Conservation (phyloP, 2,797 vertebrate species). For the Sebastes iracundus region DNA sequence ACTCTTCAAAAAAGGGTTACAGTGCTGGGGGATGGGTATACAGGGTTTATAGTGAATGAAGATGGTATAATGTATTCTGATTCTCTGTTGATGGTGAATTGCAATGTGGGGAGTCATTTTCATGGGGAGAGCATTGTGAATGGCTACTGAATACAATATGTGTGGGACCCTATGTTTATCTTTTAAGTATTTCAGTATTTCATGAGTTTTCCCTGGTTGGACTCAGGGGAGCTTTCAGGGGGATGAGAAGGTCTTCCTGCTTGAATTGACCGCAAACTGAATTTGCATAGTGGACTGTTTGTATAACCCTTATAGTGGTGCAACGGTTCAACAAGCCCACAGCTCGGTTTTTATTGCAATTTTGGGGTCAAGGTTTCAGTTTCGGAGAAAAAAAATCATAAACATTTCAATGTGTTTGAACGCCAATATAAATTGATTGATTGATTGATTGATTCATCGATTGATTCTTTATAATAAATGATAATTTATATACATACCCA, state of each 20-base stretch:
- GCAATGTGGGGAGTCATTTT: conserved; percentile 15
- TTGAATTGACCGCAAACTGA: neutral
- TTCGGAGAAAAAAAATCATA: no score
- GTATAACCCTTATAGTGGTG: no score
- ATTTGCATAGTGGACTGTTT: neutral
- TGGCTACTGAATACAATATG: conserved; percentile 32
- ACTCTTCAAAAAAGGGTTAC: neutral
- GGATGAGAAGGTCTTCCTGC: neutral
- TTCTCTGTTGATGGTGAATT: conserved; percentile 11
- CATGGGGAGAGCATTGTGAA: neutral
- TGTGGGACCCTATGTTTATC: conserved; percentile 10
- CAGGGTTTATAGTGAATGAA: neutral
- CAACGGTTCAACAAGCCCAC: no score
- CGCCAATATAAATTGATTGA: no score
- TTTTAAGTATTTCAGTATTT: conserved; percentile 4
- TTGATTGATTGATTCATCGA: no score
- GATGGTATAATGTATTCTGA: conserved; percentile 2
- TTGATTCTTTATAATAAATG: no score
- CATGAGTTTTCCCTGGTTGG: neutral
- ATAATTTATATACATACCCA: no score
- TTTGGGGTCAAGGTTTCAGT: no score
- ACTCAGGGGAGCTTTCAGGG: neutral
- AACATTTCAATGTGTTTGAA: no score
- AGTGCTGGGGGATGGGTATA: neutral
- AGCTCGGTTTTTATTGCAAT: fast-evolving